Evolutionary conservation across 1,140 invertebrate genomes (phyloP).

Genomic region (Hirudo medicinalis): DNA sequence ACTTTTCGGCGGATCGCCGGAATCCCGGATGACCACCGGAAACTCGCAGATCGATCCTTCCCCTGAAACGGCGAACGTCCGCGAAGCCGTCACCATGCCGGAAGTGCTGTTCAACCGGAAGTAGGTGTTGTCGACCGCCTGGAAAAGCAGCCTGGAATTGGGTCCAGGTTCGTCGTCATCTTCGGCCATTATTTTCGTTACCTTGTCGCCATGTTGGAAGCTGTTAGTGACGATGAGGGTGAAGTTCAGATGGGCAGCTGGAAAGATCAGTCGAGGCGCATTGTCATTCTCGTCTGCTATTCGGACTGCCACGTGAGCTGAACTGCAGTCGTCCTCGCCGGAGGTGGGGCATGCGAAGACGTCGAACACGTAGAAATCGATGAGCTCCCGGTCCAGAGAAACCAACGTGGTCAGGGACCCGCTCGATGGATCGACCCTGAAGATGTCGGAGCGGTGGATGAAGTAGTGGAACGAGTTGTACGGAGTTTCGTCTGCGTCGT

Average conservation of each 20-base stretch:
- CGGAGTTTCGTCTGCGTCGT: not conserved
- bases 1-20: not conserved
- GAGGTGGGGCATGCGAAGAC: slow-evolving; percentile 15
- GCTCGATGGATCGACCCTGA: not conserved
- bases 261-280: slow-evolving; percentile 21
- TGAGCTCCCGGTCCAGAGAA: slow-evolving; percentile 9
- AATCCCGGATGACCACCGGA: not conserved
- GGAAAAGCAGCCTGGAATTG: not conserved
- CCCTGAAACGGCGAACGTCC: not conserved
- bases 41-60: not conserved
- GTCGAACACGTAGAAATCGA: slow-evolving; percentile 12
- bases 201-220: slow-evolving; percentile 3
- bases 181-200: not conserved
- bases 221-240: not conserved
- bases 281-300: slow-evolving; percentile 27
- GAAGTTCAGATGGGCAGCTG: not conserved
- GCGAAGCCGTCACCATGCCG: not conserved
- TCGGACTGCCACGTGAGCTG: slow-evolving; percentile 9
- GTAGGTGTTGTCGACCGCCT: not conserved
- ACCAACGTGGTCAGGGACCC: not conserved
- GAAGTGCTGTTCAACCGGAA: not conserved
- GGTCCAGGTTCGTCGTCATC: not conserved
- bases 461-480: not conserved
- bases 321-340: slow-evolving; percentile 9
- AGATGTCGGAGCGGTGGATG: not conserved